Evolutionary conservation across 1,140 invertebrate genomes (phyloP), one percentile per base, ranked within the genome.

Genomic region (Zeugodacus cucurbitae): DNA sequence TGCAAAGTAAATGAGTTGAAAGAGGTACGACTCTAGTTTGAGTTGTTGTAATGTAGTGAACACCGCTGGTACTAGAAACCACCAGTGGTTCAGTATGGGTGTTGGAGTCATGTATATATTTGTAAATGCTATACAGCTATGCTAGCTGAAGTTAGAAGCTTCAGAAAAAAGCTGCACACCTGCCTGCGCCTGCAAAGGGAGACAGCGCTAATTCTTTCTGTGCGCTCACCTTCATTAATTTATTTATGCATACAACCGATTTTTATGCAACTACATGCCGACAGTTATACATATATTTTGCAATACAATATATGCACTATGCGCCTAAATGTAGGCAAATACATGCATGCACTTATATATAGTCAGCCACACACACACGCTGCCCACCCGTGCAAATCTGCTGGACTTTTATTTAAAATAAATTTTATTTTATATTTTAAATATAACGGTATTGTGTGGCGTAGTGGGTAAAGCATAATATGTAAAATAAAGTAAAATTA

Each of bases 371-470:
- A 41, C 70, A 37, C 22, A n/a, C 41, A 7, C 10, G 34, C 8
- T 74, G 32, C 41, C 70, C 70, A 37, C 32, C 11, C 64, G 4
- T 29, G 17, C 37, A 17, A 34, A 2, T 7, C 37, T 74, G 37
- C 70, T 41, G 70, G 20, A 20, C 37, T 74, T 74, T 74, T 41
- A 74, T 74, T 74, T 74, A 41, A 74, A 74, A 74, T 74, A 41
- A 74, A 74, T 74, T 74, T 74, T 74, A 74, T 74, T 74, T 74
- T 74, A 41, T 74, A 74, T 74, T 37, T 41, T 6, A 74, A 74
- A 74, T 74, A 34, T 29, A 74, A 37, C 70, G 37, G 37, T 74
- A 34, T 8, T 74, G 37, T 74, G 5, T n/a, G 3, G 37, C 2
- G 70, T 8, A 41, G 29, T 17, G 20, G 70, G 20, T 41, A 74